Evolutionary conservation across 2,888 invertebrate species (phyloP), one percentile per base, ranked within the genome.

Genomic region (Erynnis tages): DNA sequence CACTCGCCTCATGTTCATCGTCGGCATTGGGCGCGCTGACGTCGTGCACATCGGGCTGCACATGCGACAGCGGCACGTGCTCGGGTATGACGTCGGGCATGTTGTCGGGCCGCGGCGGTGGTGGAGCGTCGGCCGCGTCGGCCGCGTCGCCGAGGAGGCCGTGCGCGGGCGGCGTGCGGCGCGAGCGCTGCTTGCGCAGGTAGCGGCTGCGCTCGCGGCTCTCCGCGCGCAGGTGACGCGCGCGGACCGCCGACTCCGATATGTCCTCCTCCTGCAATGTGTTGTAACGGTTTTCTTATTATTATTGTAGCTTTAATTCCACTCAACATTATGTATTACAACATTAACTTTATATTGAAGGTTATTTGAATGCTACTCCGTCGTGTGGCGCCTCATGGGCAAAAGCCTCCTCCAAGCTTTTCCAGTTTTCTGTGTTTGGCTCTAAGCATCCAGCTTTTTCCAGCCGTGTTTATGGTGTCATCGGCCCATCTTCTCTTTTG

Each of bases 121-220:
- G n/a, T n/a, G n/a, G n/a, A n/a, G n/a, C n/a, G n/a, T n/a, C n/a
- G n/a, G n/a, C n/a, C 27, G 19, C 52, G 14, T 55, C 21, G 37
- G 58, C 21, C 54, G 63, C 71, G 23, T 63, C 63, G 62, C n/a
- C n/a, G n/a, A n/a, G n/a, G n/a, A 60, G 23, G 4, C 35, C 46
- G 45, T 1, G 4, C 5, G 40, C 25, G 25, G 25, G 54, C 21
- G 50, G 50, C 27, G 58, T 34, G 45, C 79, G 72, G 1, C 78
- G 71, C 54, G 68, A 57, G 43, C 81, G 76, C 23, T 67, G 71
- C 56, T 73, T 71, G 55, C 77, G 72, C 71, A 92, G 80, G 80
- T 93, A 95, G 61, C 94, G 94, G 67, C 93, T 94, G 57, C 94
- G 93, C 82, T 98, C 98, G 60, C 95, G 94, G 7, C 90, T 84